phyloP scores from a whole-genome alignment of 2,113 vertebrate genomes.

The Dicaeum eximium region DNA sequence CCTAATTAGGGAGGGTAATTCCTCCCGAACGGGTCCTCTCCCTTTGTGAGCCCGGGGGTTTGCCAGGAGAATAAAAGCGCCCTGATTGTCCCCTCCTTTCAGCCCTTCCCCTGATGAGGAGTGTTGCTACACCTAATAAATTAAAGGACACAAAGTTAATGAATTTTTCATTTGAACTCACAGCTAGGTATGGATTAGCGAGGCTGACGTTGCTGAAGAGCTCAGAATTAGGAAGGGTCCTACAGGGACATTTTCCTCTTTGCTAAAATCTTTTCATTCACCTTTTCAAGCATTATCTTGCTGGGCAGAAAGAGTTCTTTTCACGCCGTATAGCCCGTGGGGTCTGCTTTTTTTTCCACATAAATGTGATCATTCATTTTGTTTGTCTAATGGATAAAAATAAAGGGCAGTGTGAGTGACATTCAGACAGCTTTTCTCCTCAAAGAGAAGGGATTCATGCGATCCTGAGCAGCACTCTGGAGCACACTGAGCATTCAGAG shows the following conservation, averaged over 20 bases:
- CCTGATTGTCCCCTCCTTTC: constrained; percentile 27
- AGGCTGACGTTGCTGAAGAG: constrained; percentile 46
- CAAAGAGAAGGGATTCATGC: constrained; percentile 10
- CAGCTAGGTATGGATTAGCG: constrained; percentile 48
- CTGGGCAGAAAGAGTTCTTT: constrained; percentile 24
- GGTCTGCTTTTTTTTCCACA: constrained; percentile 31
- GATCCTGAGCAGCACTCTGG: neutral
- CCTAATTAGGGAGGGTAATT: constrained; percentile 32
- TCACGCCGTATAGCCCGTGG: constrained; percentile 27
- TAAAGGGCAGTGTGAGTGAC: constrained; percentile 48
- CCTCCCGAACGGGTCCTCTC: neutral
- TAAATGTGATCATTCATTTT: constrained; percentile 44
- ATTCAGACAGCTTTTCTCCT: constrained; percentile 46
- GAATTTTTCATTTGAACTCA: constrained; percentile 57
- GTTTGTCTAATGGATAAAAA: constrained; percentile 61
- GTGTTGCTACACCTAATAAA: constrained; percentile 67
- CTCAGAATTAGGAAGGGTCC: constrained; percentile 41
- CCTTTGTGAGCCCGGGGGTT: neutral
- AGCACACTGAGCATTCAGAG: neutral
- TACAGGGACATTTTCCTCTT: constrained; percentile 45
- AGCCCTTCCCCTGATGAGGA: constrained; percentile 36
- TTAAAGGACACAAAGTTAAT: constrained; percentile 68
- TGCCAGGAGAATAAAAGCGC: neutral
- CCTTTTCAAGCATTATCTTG: constrained; percentile 30
- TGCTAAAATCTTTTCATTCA: constrained; percentile 42